These are phyloP conservation scores for Pseudomyrmex cubaensis DNA, from an alignment of 1,140 invertebrate genomes.

Conservation along the genomic window DNA sequence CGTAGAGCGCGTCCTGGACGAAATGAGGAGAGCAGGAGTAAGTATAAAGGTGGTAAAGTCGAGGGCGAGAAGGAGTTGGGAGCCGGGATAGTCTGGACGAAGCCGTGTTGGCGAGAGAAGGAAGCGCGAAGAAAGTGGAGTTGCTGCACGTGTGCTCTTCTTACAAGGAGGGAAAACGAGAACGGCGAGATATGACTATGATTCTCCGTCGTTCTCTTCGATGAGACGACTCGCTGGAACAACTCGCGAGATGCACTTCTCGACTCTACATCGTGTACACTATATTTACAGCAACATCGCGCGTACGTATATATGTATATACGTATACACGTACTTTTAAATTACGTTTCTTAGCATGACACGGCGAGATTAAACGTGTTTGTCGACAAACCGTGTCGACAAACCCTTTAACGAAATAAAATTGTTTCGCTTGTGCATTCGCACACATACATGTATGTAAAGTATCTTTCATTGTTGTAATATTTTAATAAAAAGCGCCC, in stretches of 20 bases:
- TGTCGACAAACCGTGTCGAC: background rate
- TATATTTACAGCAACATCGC: no score
- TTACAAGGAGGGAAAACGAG: slow-evolving; percentile 43
- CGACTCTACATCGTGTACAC: no score
- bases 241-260: slow-evolving; percentile 13
- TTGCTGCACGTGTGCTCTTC: slow-evolving; percentile 48
- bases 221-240: slow-evolving; percentile 26
- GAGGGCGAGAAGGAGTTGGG: background rate
- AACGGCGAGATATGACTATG: slow-evolving; percentile 39
- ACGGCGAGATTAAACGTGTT: background rate
- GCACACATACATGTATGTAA: background rate
- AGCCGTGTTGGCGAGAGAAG: slow-evolving; percentile 11
- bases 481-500: background rate
- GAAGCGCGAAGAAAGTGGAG: slow-evolving; percentile 61
- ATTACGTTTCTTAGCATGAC: background rate
- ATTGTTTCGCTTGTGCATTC: no score
- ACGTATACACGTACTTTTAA: background rate
- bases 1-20: slow-evolving; percentile 37
- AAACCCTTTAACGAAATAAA: background rate
- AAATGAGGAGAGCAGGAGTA: slow-evolving; percentile 28
- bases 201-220: slow-evolving; percentile 61
- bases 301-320: no score
- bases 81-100: slow-evolving; percentile 24
- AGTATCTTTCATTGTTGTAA: background rate
- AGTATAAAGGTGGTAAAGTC: background rate